Percentiles rank a stretch among this genome's conserved stretches.
Evolutionary conservation across 1,140 invertebrate genomes (phyloP).

Genomic region (Coenobita brevimanus): DNA sequence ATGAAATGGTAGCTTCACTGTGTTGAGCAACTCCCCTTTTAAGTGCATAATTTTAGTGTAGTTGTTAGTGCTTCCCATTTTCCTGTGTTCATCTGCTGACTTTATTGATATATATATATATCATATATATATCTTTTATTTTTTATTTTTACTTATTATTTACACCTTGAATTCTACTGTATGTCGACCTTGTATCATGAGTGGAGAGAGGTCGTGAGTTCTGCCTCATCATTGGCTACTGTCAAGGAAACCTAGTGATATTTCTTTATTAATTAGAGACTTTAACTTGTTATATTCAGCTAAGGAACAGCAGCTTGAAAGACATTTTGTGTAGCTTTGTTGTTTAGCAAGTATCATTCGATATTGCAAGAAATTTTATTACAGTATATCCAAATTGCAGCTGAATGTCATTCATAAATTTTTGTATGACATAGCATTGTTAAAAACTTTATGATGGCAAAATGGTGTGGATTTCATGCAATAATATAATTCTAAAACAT

Average conservation of each 20-base stretch:
- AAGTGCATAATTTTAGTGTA: slow-evolving; percentile 68
- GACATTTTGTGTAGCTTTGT: slow-evolving; percentile 61
- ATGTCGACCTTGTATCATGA: slow-evolving; percentile 60
- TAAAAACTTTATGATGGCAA: slow-evolving; percentile 48
- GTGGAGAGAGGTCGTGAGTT: slow-evolving; percentile 54
- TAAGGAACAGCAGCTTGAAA: slow-evolving; percentile 63
- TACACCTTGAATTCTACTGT: slow-evolving; percentile 47
- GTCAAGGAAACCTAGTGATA: slow-evolving; percentile 48
- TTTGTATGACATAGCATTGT: slow-evolving; percentile 45
- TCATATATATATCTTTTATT: slow-evolving; percentile 30
- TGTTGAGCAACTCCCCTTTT: slow-evolving; percentile 66
- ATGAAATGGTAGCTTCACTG: slow-evolving; percentile 58
- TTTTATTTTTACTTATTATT: slow-evolving; percentile 62
- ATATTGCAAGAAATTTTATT: slow-evolving; percentile 18
- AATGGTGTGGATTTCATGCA: slow-evolving; percentile 63
- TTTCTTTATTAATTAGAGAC: slow-evolving; percentile 36
- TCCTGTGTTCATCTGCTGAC: slow-evolving; percentile 67
- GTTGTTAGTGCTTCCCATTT: slow-evolving; percentile 67
- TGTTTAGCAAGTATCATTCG: slow-evolving; percentile 31
- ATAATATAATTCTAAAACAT: slow-evolving; percentile 60
- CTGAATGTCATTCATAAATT: slow-evolving; percentile 61
- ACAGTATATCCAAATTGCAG: slow-evolving; percentile 53
- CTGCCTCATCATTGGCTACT: slow-evolving; percentile 62
- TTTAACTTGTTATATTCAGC: slow-evolving; percentile 53
- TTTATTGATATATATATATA: slow-evolving; percentile 48